A percentile compares a stretch with the other conserved stretches of the same genome.
Evolutionary conservation across 2,113 vertebrate species (phyloP).

Genomic region (Corythoichthys haematopterus): DNA sequence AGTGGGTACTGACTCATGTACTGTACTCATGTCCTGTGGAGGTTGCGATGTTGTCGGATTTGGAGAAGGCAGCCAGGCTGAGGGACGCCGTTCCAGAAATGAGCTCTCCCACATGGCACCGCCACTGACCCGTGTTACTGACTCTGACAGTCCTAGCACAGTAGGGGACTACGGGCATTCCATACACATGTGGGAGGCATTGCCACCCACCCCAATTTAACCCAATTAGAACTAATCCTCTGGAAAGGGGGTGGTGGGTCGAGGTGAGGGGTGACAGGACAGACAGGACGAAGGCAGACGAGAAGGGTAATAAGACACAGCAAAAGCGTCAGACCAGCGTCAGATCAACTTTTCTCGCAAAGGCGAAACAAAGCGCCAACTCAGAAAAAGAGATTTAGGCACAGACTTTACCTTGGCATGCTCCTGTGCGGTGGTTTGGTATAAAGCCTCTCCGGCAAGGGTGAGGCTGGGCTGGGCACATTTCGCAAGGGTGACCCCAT

Average conservation of each 20-base stretch:
- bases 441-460: conserved; percentile 96
- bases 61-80: conserved; percentile 37
- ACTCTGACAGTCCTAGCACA: conserved; percentile 73
- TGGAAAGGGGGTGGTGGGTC: conserved; percentile 38
- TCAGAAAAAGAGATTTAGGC: conserved; percentile 29
- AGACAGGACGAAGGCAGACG: conserved; percentile 20
- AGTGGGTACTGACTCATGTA: conserved; percentile 45
- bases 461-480: conserved; percentile 95
- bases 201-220: conserved; percentile 73
- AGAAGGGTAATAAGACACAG: conserved; percentile 36
- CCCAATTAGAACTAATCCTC: conserved; percentile 74
- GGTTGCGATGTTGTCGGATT: conserved; percentile 58
- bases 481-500: conserved; percentile 97
- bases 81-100: conserved; percentile 51
- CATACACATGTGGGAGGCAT: conserved; percentile 71
- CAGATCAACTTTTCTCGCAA: conserved; percentile 12
- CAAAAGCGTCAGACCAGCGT: conserved; percentile 12
- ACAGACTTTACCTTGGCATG: conserved; percentile 89
- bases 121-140: conserved; percentile 72
- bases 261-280: conserved; percentile 32
- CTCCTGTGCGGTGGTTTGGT: conserved; percentile 91
- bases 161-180: conserved; percentile 65
- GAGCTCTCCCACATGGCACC: conserved; percentile 67
- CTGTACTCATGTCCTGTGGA: conserved; percentile 43
- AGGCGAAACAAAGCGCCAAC: conserved; percentile 16